These are phyloP conservation scores for Aurelia sp. DNA, from an alignment of 30 jellyfish, hydroid and myxozoan genomes.

Conservation along the genomic window DNA sequence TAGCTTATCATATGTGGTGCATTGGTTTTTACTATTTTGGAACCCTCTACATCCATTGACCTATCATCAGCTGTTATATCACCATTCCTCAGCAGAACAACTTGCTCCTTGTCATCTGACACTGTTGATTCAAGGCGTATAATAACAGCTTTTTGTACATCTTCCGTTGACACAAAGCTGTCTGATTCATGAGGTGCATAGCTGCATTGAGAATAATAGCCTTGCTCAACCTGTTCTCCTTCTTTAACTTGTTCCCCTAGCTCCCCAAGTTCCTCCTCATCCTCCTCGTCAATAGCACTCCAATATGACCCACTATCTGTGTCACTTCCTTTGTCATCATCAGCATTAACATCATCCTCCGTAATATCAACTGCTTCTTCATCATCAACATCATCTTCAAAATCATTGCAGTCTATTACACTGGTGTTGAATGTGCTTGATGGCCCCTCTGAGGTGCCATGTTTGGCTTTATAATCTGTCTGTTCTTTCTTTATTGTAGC, in stretches of 20 bases:
- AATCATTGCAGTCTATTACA: no score
- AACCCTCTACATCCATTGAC: no score
- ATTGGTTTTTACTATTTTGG: no score
- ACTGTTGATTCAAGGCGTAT: no score
- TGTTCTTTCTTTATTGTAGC: background rate
- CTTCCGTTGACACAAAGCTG: constrained; percentile 18
- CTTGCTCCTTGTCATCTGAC: no score
- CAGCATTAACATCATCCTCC: constrained; percentile 45
- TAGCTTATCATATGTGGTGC: no score
- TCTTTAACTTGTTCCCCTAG: background rate
- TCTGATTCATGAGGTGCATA: constrained; percentile 1
- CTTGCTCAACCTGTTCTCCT: background rate
- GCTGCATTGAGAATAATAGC: constrained; percentile 22
- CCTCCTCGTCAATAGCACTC: constrained; percentile 70
- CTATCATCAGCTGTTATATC: no score
- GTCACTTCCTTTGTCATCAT: constrained; percentile 48
- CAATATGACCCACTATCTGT: constrained; percentile 88
- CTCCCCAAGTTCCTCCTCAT: constrained; percentile 13
- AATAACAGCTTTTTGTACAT: constrained; percentile 15
- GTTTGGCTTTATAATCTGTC: background rate
- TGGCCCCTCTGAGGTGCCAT: background rate
- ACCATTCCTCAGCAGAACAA: no score
- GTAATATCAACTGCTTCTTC: constrained; percentile 57
- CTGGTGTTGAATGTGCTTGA: background rate
- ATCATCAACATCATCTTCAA: constrained; percentile 28